Evolutionary conservation across 1,140 invertebrate genomes (phyloP), one percentile per base, ranked within the genome.

Genomic region (Coenobita brevimanus): DNA sequence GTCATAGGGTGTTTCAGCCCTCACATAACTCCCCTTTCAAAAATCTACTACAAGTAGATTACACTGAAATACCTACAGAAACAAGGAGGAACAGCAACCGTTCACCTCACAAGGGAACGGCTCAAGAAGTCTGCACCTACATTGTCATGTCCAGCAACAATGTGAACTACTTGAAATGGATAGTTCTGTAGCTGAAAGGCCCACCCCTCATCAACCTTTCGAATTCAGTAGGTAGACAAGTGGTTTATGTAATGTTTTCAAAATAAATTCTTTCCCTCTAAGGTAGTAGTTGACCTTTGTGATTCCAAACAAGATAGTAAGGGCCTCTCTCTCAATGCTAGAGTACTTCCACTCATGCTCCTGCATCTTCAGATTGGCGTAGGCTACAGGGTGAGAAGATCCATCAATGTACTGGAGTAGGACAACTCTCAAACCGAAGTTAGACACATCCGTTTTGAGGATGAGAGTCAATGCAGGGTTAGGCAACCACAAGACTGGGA

Each of bases 41-140:
- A n/a, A n/a, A n/a, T n/a, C n/a, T n/a, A n/a, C n/a, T n/a, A n/a
- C n/a, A n/a, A n/a, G n/a, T n/a, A n/a, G n/a, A n/a, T n/a, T n/a
- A n/a, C n/a, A n/a, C n/a, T n/a, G n/a, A n/a, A n/a, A n/a, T n/a
- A n/a, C n/a, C n/a, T n/a, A n/a, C n/a, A n/a, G n/a, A n/a, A n/a
- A n/a, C n/a, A n/a, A n/a, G n/a, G n/a, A n/a, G n/a, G n/a, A n/a
- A n/a, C n/a, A n/a, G n/a, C n/a, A n/a, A n/a, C n/a, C n/a, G n/a
- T n/a, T n/a, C n/a, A n/a, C n/a, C n/a, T n/a, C n/a, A n/a, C n/a
- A n/a, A n/a, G n/a, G n/a, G n/a, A n/a, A n/a, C n/a, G n/a, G n/a
- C 46, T 82, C 3, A 67, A 36, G 41, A 87, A 64, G 30, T 87
- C 84, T 15, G 75, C 84, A 0, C 84, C 84, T 24, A 87, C 57